These are phyloP conservation scores for Hyalella azteca DNA, from an alignment of 2,888 invertebrate species.

Conservation along the genomic window DNA sequence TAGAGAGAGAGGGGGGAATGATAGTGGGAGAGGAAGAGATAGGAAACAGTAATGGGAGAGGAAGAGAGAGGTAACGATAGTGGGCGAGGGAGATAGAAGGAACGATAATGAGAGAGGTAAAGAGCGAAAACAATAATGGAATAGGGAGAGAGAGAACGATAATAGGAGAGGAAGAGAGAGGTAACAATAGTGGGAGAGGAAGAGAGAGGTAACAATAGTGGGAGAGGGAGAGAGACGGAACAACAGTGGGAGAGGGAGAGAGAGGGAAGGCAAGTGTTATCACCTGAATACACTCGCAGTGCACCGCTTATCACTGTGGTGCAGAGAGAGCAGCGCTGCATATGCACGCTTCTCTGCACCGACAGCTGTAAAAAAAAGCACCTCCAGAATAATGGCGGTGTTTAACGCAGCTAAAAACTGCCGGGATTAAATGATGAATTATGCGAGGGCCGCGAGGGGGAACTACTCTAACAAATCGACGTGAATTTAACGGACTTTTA, in stretches of 20 bases:
- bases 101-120: no score
- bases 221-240: background rate
- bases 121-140: no score
- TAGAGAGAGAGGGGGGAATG: no score
- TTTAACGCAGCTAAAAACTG: background rate
- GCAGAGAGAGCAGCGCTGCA: background rate
- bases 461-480: background rate
- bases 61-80: no score
- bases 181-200: background rate
- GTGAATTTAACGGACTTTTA: no score
- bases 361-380: background rate
- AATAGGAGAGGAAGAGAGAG: background rate
- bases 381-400: slow-evolving; percentile 22
- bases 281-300: background rate
- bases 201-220: background rate
- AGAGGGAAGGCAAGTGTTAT: background rate
- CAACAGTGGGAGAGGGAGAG: background rate
- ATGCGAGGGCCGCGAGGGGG: slow-evolving; percentile 13
- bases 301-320: background rate
- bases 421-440: slow-evolving; percentile 25
- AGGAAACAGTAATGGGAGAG: no score
- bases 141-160: no score
- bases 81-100: no score
- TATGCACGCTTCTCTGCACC: slow-evolving; percentile 6
- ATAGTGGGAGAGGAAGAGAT: no score